A percentile compares a stretch with the other conserved stretches of the same genome.
phyloP scores from a whole-genome alignment of 53 echinoderm and acorn worm species.

The Hippasteria phrygiana region DNA sequence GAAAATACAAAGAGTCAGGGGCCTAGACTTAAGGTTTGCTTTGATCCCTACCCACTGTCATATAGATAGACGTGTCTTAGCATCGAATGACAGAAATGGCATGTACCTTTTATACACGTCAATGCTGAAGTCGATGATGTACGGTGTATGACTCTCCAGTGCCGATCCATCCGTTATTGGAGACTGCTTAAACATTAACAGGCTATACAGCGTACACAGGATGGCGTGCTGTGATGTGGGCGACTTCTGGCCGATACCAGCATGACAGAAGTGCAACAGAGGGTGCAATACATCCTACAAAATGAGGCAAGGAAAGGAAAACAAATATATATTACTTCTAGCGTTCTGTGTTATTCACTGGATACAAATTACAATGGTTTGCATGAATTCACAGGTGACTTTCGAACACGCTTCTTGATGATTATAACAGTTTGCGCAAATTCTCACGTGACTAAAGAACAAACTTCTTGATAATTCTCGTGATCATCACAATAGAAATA shows the following conservation, averaged over 20 bases:
- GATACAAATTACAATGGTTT: no score
- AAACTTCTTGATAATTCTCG: no score
- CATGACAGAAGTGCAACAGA: constrained; percentile 75
- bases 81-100: neutral
- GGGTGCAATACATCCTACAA: constrained; percentile 79
- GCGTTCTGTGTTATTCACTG: no score
- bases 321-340: neutral
- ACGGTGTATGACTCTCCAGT: constrained; percentile 57
- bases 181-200: constrained; percentile 52
- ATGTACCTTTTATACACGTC: constrained; percentile 71
- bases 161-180: constrained; percentile 62
- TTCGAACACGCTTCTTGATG: no score
- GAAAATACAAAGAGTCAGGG: no score
- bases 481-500: no score
- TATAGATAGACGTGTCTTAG: no score
- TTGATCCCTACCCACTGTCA: no score
- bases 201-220: constrained; percentile 63
- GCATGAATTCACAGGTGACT: no score
- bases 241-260: constrained; percentile 53
- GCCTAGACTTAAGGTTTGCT: no score
- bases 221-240: constrained; percentile 58
- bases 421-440: no score
- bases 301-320: neutral
- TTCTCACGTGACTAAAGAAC: no score
- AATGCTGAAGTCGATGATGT: constrained; percentile 79